Evolutionary conservation across 1,140 invertebrate species (phyloP), one percentile per base, ranked within the genome.

Genomic region (Neelides sp.): DNA sequence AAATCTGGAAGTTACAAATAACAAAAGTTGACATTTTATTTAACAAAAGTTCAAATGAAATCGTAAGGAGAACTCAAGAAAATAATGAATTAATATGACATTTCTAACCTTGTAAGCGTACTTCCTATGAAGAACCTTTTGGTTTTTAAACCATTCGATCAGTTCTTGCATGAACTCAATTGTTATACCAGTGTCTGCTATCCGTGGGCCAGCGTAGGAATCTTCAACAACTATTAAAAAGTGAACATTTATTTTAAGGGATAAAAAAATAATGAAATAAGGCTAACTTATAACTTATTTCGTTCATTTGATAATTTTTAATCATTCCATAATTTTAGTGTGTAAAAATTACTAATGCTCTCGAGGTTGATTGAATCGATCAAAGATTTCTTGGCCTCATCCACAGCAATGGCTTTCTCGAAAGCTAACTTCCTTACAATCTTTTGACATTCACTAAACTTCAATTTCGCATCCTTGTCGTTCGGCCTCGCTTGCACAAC

Each of bases 371-470:
- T 83, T 52, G 74, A 71, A 51, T 94, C 88, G 4, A 86, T 80
- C 55, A 96, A 77, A 64, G 79, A 82, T 61, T 85, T 88, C 63
- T 82, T 83, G 23, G 78, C 77, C 53, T 92, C 84, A 61, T 98
- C 91, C 2, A 91, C 82, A 10, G 91, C 78, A 63, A 99, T 99
- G 1, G 96, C 96, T 70, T 91, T 92, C 68, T 95, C 86, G 72
- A 99, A 99, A 1, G 91, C 89, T 55, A 89, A 75, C 71, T 85
- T 83, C 67, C 85, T 89, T 2, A 96, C 85, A 64, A 98, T 91
- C 74, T 98, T 98, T 66, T 79, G 83, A 70, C 95, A 98, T 72
- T 98, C 94, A 32, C 74, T 78, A 64, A 74, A 96, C 67, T 98
- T 98, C n/a, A 78, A 62, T 68, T 85, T 84, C 8, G 92, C 92